phyloP scores from a whole-genome alignment of 2,113 vertebrate genomes.

The Uria aalge region DNA sequence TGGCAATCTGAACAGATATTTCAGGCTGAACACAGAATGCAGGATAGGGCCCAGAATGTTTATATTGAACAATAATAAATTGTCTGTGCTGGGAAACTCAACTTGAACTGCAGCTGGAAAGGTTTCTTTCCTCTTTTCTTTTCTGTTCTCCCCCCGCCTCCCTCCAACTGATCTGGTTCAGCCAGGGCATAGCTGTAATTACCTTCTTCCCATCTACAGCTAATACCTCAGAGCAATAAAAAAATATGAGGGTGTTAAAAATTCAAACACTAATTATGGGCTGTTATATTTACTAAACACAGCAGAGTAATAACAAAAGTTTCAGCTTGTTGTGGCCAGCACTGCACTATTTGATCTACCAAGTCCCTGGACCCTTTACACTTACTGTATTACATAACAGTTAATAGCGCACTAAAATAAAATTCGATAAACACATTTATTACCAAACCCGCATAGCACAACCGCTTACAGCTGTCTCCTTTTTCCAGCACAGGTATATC shows the following conservation, averaged over 20 bases:
- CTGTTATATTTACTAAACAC: constrained; percentile 69
- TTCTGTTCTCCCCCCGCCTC: background rate
- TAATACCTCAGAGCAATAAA: constrained; percentile 60
- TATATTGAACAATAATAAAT: constrained; percentile 75
- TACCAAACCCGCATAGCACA: background rate
- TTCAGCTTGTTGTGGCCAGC: constrained; percentile 30
- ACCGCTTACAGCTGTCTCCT: background rate
- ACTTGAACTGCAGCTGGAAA: constrained; percentile 53
- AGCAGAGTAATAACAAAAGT: constrained; percentile 51
- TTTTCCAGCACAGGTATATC: constrained; percentile 15
- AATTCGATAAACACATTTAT: constrained; percentile 38
- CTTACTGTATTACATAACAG: constrained; percentile 34
- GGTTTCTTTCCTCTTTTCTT: background rate
- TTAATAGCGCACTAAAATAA: constrained; percentile 51
- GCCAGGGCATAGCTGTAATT: constrained; percentile 51
- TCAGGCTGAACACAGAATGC: background rate
- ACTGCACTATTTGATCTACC: constrained; percentile 28
- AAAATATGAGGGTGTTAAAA: constrained; percentile 68
- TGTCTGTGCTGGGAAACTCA: constrained; percentile 49
- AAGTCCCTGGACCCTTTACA: constrained; percentile 24
- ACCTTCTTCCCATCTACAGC: constrained; percentile 48
- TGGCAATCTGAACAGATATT: background rate
- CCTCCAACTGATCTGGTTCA: constrained; percentile 21
- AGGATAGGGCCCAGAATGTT: constrained; percentile 38
- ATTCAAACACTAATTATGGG: constrained; percentile 58